Evolutionary conservation across 2,888 invertebrate genomes (phyloP), one percentile per base, ranked within the genome.

Genomic region (Clusia tigrina): DNA sequence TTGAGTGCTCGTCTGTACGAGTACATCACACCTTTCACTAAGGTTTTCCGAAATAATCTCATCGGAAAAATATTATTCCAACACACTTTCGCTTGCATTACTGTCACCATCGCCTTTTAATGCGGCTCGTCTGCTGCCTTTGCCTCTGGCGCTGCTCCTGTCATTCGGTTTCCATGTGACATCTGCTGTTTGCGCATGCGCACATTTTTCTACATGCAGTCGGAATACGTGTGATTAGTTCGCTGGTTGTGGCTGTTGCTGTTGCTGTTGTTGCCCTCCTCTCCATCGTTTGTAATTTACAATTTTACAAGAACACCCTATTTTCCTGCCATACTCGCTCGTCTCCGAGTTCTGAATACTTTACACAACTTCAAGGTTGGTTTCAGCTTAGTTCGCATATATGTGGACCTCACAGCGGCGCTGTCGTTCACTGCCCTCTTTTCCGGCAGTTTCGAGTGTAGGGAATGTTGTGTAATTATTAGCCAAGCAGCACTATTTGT

Each of bases 121-220:
- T n/a, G 32, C 6, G 22, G 2, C 22, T 18, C 22, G 48, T 20
- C 6, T 3, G 18, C 5, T 48, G 18, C 48, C 22, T 20, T 20
- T 48, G 42, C n/a, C n/a, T 15, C 12, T 3, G 9, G 42, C 42
- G n/a, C 42, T 42, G 42, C 42, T 15, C 9, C 42, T 17, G n/a
- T n/a, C 42, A 42, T 17, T 42, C 42, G n/a, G n/a, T 42, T 42
- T 42, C 3, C 12, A 32, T 32, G 60, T 54, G 62, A 67, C 68
- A 68, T 65, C 68, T 68, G 65, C 62, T 60, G 58, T 63, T 53
- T 60, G 59, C 64, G 68, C 66, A 66, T 64, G 66, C 64, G 68
- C 62, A n/a, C n/a, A n/a, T n/a, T n/a, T n/a, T n/a, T n/a, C n/a
- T n/a, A n/a, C n/a, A n/a, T n/a, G n/a, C n/a, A n/a, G n/a, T n/a